phyloP scores from a whole-genome alignment of 2,113 vertebrate genomes.

The Entomyzon cyanotis region DNA sequence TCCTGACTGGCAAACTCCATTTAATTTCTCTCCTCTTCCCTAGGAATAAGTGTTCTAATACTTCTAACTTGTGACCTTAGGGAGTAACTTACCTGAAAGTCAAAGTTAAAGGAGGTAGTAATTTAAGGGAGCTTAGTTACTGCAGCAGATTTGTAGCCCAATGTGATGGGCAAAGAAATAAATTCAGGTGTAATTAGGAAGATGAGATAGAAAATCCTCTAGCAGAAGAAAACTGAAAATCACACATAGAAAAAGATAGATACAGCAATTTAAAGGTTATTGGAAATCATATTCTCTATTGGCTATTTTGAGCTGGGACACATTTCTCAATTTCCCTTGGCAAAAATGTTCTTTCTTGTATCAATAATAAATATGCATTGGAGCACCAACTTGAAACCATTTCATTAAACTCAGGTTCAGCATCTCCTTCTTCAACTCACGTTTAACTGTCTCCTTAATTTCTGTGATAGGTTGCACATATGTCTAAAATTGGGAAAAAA shows the following conservation, averaged over 20 bases:
- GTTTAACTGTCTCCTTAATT: neutral
- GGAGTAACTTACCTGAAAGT: conserved; percentile 33
- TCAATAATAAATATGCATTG: conserved; percentile 30
- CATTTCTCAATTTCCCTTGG: conserved; percentile 2
- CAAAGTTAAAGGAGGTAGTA: conserved; percentile 13
- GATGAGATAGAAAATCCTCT: neutral
- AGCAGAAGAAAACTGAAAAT: neutral
- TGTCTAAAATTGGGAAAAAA: neutral
- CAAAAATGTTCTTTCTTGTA: neutral
- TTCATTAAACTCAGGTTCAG: neutral
- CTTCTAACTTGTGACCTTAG: neutral
- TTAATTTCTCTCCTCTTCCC: conserved; percentile 40
- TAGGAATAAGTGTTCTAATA: conserved; percentile 36
- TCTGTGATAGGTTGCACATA: neutral
- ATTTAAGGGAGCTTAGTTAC: conserved; percentile 1
- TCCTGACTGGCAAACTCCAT: conserved; percentile 38
- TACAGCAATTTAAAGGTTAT: neutral
- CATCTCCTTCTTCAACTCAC: neutral
- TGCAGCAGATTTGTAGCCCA: neutral
- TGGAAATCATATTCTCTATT: neutral
- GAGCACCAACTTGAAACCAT: neutral
- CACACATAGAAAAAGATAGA: neutral
- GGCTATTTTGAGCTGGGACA: neutral
- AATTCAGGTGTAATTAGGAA: conserved; percentile 1
- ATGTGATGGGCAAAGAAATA: neutral